Base-by-base conservation (phyloP, 1,140 invertebrate genomes). In the Sarcophaga bullata region DNA sequence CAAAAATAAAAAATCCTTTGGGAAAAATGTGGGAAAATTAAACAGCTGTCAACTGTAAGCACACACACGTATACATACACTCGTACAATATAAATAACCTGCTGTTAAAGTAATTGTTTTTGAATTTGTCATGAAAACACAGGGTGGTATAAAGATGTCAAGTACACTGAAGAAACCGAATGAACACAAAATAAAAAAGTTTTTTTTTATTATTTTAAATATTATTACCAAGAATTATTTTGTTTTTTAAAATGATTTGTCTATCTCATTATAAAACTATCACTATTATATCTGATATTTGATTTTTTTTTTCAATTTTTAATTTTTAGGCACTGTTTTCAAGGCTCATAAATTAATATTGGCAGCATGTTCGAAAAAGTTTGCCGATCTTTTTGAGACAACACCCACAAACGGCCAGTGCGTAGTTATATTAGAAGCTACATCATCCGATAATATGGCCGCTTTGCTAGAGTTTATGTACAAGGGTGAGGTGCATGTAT, bases 391-490 rank as follows among this genome's bases (percentile, higher is more conserved):
- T 82, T 97, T 98, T 91, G 95, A 97, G 91, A 94, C 94, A 83
- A 96, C 96, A 86, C 96, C 96, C 82, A 94, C 95, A 90, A 94
- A 94, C 86, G 94, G 95, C 84, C 93, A 94, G 86, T 93, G 95
- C 86, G 94, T 97, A 86, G 95, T 97, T 85, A 97, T 97, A 87
- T 92, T 97, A 87, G 96, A 97, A 91, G 96, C 96, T 81, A 97
- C 96, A 82, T 94, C 94, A 83, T 95, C 96, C 58, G 93, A 95
- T 86, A 97, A 97, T 90, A 96, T 97, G 95, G 94, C 95, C 82
- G 96, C 96, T 8, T 92, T 97, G 72, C 92, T 97, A 81, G 96
- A 97, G 91, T 97, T 97, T 91, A 97, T 97, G 96, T 97, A 97
- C 91, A 96, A 96, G 90, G 96, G 96, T 10, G 96, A 97, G 91